Evolutionary conservation across 2,797 vertebrate genomes (phyloP).

Genomic region (Diplodus puntazzo): DNA sequence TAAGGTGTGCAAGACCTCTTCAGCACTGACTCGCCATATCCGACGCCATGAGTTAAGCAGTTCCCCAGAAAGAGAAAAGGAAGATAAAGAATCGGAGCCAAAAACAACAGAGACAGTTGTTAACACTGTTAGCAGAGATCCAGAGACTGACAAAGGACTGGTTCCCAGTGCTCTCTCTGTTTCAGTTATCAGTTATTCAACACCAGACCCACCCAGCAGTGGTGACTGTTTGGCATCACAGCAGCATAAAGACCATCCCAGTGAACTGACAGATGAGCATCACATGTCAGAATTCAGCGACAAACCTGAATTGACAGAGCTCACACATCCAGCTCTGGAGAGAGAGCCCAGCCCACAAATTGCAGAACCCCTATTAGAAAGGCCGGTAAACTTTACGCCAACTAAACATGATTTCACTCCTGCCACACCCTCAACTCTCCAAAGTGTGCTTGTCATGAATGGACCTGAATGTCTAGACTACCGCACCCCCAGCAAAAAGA

Average conservation of each 20-base stretch:
- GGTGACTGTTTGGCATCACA: conserved; percentile 53
- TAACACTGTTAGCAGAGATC: conserved; percentile 60
- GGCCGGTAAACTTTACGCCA: conserved; percentile 64
- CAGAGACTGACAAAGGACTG: conserved; percentile 66
- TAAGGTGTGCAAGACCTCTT: conserved; percentile 93
- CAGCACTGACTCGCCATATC: conserved; percentile 90
- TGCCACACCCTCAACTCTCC: conserved; percentile 67
- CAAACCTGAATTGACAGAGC: conserved; percentile 57
- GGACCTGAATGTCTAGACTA: conserved; percentile 84
- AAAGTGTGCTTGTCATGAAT: conserved; percentile 86
- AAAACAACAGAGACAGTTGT: conserved; percentile 62
- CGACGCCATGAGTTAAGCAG: conserved; percentile 88
- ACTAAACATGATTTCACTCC: conserved; percentile 65
- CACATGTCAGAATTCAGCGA: conserved; percentile 61
- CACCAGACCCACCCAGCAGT: conserved; percentile 63
- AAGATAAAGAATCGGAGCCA: conserved; percentile 69
- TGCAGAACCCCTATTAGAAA: conserved; percentile 61
- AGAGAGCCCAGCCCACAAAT: conserved; percentile 66
- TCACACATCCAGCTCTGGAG: conserved; percentile 46
- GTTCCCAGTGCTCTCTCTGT: conserved; percentile 77
- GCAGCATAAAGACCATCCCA: conserved; percentile 50
- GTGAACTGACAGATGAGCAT: conserved; percentile 61
- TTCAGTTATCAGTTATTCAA: conserved; percentile 86
- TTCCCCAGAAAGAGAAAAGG: conserved; percentile 81
- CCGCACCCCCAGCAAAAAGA: conserved; percentile 82